Evolutionary conservation across 2,888 invertebrate genomes (phyloP), one percentile per base, ranked within the genome.

Genomic region (Cephus rjabovi): DNA sequence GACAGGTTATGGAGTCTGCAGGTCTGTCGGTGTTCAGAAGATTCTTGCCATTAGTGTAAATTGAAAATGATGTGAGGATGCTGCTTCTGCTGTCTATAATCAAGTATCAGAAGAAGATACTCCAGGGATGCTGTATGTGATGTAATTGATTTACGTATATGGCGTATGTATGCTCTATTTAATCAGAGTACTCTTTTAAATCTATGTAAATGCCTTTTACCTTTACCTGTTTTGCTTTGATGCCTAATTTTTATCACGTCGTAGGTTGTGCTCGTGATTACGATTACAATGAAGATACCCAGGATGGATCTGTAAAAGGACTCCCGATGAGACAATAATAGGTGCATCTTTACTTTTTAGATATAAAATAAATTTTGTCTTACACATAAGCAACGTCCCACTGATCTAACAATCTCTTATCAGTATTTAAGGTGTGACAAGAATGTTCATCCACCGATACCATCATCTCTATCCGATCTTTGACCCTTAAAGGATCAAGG

Each of bases 11-110:
- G 1, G 87, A 84, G n/a, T 85, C 82, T 0, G 80, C 76, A 1
- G 70, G 70, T 70, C 87, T 83, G 31, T 83, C 79, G 0, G 87
- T 88, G 30, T 75, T 83, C 33, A 90, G 35, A 3, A 93, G 81
- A 77, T 86, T 87, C 23, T 88, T 88, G 33, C 89, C 88, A 80
- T 93, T 92, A 3, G 88, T 88, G 78, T 91, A 89, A 12, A 91
- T 77, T 4, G 92, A 92, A 81, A 93, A 92, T 3, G 90, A 85
- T 4, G 84, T 83, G 6, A 90, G 75, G 34, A 84, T 69, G 31
- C 77, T 76, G 75, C 81, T 76, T 34, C 74, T 83, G 34, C 11
- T 81, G 33, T 79, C 86, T 86, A 3, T 33, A 71, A 40, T 40
- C 6, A 40, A 40, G 23, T 40, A 23, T 15, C 6, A 23, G 40